phyloP scores from a whole-genome alignment of 2,113 vertebrate species.

The Amphiprion ocellaris region DNA sequence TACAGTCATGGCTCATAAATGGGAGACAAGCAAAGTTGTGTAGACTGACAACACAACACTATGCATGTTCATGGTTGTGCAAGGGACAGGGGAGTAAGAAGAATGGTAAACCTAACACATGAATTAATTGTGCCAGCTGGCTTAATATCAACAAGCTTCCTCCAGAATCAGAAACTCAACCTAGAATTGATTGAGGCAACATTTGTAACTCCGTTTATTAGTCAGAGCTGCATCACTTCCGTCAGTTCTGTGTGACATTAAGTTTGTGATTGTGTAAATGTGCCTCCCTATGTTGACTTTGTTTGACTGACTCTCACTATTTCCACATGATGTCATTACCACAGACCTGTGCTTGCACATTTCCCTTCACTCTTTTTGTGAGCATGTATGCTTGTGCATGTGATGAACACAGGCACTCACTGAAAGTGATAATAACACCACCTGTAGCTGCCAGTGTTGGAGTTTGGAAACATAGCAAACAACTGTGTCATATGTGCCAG shows the following conservation, averaged over 20 bases:
- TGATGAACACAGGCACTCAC: slow-evolving; percentile 8
- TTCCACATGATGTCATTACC: slow-evolving; percentile 32
- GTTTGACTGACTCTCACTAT: slow-evolving; percentile 3
- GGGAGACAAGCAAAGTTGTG: no score
- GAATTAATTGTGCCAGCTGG: no score
- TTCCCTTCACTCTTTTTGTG: neutral
- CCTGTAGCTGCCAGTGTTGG: slow-evolving; percentile 10
- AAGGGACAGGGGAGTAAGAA: no score
- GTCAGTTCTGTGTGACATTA: neutral
- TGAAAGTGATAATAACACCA: slow-evolving; percentile 4
- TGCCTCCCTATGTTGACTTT: neutral
- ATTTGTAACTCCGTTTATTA: slow-evolving; percentile 6
- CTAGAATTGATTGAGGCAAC: neutral
- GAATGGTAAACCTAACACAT: no score
- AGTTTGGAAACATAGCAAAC: neutral
- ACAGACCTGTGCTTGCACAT: slow-evolving; percentile 45
- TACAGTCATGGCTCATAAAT: no score
- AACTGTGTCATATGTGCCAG: neutral
- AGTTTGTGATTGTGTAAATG: neutral
- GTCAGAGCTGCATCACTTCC: neutral
- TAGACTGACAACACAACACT: no score
- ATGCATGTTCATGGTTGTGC: no score
- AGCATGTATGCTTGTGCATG: slow-evolving; percentile 17
- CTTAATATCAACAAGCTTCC: no score
- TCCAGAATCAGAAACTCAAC: no score